These are phyloP conservation scores for Augochlorella aurata DNA, from an alignment of 2,888 invertebrate species.

Conservation along the genomic window DNA sequence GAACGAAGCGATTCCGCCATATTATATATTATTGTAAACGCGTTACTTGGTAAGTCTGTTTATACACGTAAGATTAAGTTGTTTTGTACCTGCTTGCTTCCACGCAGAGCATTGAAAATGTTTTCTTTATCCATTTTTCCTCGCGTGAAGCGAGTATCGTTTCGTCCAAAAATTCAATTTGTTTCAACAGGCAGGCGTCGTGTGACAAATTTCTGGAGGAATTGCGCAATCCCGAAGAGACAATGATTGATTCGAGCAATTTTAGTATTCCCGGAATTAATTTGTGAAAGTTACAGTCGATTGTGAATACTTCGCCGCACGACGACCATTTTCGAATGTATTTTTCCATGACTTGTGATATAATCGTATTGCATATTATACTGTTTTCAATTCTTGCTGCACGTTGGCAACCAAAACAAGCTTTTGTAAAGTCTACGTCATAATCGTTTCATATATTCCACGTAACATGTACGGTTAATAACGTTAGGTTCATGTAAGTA, in stretches of 20 bases:
- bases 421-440: slow-evolving; percentile 46
- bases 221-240: slow-evolving; percentile 2
- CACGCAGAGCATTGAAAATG: slow-evolving; percentile 48
- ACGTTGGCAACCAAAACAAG: slow-evolving; percentile 43
- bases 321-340: slow-evolving; percentile 33
- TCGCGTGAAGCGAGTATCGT: slow-evolving; percentile 1
- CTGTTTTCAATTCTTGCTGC: slow-evolving; percentile 35
- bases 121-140: neutral
- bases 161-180: slow-evolving; percentile 4
- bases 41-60: slow-evolving; percentile 52
- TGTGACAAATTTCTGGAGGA: slow-evolving; percentile 8
- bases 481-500: slow-evolving; percentile 60
- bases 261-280: neutral
- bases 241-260: neutral
- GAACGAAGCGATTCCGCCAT: slow-evolving; percentile 71
- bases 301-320: slow-evolving; percentile 20
- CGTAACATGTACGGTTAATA: slow-evolving; percentile 44
- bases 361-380: slow-evolving; percentile 15
- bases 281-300: neutral
- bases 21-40: slow-evolving; percentile 63
- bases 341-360: slow-evolving; percentile 49
- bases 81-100: slow-evolving; percentile 65
- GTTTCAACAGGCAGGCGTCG: slow-evolving; percentile 11
- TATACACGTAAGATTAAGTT: slow-evolving; percentile 56
- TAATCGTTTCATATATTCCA: slow-evolving; percentile 49